Evolutionary conservation across 1,140 invertebrate genomes (phyloP).

Genomic region (Aleiodes sp.): DNA sequence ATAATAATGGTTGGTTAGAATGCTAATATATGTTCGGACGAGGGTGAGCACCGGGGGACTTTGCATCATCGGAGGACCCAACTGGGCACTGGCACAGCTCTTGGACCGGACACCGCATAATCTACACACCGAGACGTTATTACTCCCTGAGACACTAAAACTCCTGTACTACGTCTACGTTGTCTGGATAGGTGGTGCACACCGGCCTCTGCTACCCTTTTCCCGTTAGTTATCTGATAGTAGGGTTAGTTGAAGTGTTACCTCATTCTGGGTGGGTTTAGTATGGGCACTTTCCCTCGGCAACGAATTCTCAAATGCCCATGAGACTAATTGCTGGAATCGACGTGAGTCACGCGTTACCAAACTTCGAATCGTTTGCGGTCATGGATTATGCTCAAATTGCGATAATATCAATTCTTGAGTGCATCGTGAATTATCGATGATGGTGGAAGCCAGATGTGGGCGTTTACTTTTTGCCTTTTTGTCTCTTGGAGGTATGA

Average conservation of each 20-base stretch:
- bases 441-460: too few species aligned
- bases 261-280: neutral
- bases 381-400: neutral
- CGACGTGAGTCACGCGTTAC: conserved; percentile 25
- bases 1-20: conserved; percentile 67
- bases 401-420: neutral
- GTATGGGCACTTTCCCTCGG: neutral
- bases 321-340: conserved; percentile 42
- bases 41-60: conserved; percentile 62
- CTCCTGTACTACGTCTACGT: conserved; percentile 37
- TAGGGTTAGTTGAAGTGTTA: neutral
- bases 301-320: conserved; percentile 32
- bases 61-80: conserved; percentile 67
- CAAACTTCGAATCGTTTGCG: too few species aligned
- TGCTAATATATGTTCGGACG: conserved; percentile 66
- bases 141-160: conserved; percentile 66
- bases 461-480: too few species aligned
- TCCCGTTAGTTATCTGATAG: neutral
- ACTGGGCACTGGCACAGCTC: conserved; percentile 60
- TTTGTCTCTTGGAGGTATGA: too few species aligned
- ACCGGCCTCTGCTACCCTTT: conserved; percentile 5
- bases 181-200: too few species aligned
- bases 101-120: conserved; percentile 63
- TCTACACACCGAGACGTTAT: conserved; percentile 65
- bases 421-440: too few species aligned